Percentiles rank a stretch among this genome's conserved stretches.
Evolutionary conservation across 2,113 vertebrate species (phyloP).

Genomic region (Polyodon spathula): DNA sequence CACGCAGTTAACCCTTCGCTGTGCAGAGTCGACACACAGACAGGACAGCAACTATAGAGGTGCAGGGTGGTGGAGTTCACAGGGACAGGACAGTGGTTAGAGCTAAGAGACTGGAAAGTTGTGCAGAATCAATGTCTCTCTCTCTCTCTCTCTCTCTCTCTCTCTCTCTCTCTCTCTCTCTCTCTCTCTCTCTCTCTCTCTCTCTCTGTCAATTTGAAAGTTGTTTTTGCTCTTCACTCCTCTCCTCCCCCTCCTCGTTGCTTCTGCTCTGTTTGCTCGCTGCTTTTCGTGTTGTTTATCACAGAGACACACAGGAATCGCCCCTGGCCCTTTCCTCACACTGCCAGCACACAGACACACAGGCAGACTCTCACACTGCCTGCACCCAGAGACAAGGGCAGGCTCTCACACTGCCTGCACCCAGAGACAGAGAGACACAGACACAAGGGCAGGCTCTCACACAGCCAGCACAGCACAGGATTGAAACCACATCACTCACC

Average conservation of each 20-base stretch:
- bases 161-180: too few relatives aligned
- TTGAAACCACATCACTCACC: background rate
- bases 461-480: too few relatives aligned
- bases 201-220: conserved; percentile 4
- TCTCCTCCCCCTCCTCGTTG: conserved; percentile 38
- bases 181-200: conserved; percentile 16
- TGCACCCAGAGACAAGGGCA: background rate
- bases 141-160: too few relatives aligned
- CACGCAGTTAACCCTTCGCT: background rate
- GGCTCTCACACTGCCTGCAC: conserved; percentile 61
- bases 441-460: too few relatives aligned
- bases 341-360: conserved; percentile 50
- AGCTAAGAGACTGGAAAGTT: too few relatives aligned
- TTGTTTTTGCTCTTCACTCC: conserved; percentile 15
- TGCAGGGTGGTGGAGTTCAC: too few relatives aligned
- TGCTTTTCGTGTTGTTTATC: conserved; percentile 46
- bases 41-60: too few relatives aligned
- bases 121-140: too few relatives aligned
- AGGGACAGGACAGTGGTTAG: too few relatives aligned
- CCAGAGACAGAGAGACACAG: too few relatives aligned
- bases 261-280: conserved; percentile 44
- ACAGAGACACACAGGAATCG: conserved; percentile 66
- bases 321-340: conserved; percentile 56
- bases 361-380: too few relatives aligned
- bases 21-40: too few relatives aligned